Base-by-base conservation (phyloP, 2,888 invertebrate genomes). In the Noctua janthe region DNA sequence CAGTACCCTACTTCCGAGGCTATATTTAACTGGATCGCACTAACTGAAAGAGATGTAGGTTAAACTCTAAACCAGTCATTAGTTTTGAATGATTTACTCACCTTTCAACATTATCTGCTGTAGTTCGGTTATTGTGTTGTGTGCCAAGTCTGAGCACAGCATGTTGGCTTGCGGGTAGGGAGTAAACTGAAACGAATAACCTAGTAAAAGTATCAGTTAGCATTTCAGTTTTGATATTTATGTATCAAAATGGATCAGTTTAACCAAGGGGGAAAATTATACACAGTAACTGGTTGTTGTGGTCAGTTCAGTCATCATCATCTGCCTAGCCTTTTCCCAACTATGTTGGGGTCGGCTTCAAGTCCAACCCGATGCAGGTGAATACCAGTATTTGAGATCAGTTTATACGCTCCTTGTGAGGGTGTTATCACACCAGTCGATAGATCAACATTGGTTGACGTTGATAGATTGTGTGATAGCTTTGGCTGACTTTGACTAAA, bases 91-190 rank as follows among this genome's bases (percentile, higher is more conserved):
- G 77, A 87, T 80, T 80, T 85, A 78, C 76, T 76, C 75, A 56
- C 71, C 74, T 87, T 73, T 73, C 74, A 72, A 64, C 79, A 29
- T 39, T 66, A 75, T 73, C 74, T 67, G 47, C 59, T 62, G 78
- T 54, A 64, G 59, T 69, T 74, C 75, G 66, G 83, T 84, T 81
- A 70, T 71, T 81, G 78, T 71, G 54, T 23, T 23, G 23, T 71
- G 82, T 86, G 88, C 87, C 87, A 88, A 86, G 76, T 81, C 47
- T 73, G n/a, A 78, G 67, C 29, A 47, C 43, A 54, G 51, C 73
- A 20, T 75, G 39, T 75, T 75, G 71, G 81, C 73, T 74, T 29
- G 29, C 66, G 51, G 64, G 39, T 17, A 59, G 66, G 43, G 64
- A 71, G 62, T 49, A 62, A 81, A 56, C 17, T 59, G 59, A 47